Evolutionary conservation across 1,140 invertebrate genomes (phyloP).

Genomic region (Hirudo medicinalis): DNA sequence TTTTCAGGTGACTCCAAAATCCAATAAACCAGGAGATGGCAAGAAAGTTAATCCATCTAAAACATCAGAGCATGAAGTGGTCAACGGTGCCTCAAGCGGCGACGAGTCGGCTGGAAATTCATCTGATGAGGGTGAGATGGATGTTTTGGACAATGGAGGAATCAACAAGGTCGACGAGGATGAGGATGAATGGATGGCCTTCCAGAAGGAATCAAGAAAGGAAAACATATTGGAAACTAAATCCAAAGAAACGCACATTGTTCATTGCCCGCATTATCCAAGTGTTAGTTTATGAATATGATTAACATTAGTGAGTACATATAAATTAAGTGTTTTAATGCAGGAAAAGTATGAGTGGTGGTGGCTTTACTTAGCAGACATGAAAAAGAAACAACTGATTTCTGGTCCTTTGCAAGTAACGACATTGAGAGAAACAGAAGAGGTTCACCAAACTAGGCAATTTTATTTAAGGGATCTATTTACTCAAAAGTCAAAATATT

Average conservation of each 20-base stretch:
- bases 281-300: constrained; percentile 45
- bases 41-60: constrained; percentile 31
- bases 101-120: constrained; percentile 20
- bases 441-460: constrained; percentile 26
- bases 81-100: constrained; percentile 24
- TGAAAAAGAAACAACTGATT: constrained; percentile 72
- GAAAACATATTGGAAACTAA: constrained; percentile 79
- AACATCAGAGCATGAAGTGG: constrained; percentile 27
- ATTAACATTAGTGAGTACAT: neutral
- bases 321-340: neutral
- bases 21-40: neutral
- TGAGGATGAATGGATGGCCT: constrained; percentile 44
- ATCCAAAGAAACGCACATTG: constrained; percentile 80
- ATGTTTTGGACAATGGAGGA: constrained; percentile 35
- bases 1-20: neutral
- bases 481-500: neutral
- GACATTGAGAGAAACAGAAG: constrained; percentile 44
- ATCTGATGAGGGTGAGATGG: constrained; percentile 24
- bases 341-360: constrained; percentile 94
- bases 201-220: constrained; percentile 50
- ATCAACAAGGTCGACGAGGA: constrained; percentile 26
- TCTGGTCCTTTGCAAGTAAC: constrained; percentile 78
- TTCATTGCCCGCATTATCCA: constrained; percentile 90
- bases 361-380: constrained; percentile 95
- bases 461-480: neutral